Conservation (phyloP, 1,140 invertebrate genomes). For the Druon quercuslanigerum region DNA sequence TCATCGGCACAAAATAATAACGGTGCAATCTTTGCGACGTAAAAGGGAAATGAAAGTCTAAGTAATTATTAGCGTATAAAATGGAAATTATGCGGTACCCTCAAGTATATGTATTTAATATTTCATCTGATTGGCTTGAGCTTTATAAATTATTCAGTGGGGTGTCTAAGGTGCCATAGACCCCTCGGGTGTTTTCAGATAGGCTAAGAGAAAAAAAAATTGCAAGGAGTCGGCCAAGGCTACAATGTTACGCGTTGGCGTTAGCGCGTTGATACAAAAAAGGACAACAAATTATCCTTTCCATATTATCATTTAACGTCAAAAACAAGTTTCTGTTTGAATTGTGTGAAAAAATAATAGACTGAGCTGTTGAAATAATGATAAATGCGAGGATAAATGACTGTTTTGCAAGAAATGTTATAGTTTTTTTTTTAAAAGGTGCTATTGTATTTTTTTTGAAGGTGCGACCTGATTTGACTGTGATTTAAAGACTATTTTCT, state of each 20-base stretch:
- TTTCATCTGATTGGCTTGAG: not conserved
- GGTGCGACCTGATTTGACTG: no score
- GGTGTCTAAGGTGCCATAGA: not conserved
- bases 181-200: not conserved
- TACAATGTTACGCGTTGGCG: not conserved
- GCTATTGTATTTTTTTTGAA: no score
- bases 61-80: conserved; percentile 7
- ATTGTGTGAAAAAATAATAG: not conserved
- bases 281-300: not conserved
- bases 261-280: not conserved
- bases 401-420: no score
- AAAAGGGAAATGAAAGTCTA: not conserved
- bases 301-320: not conserved
- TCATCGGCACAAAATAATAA: conserved; percentile 3
- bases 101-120: not conserved
- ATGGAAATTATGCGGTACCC: not conserved
- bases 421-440: no score
- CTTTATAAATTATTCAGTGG: conserved; percentile 8
- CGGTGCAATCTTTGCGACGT: not conserved
- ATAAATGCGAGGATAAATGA: no score
- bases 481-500: no score
- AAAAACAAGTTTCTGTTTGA: not conserved
- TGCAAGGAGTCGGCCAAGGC: conserved; percentile 7
- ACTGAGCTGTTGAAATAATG: not conserved
- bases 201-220: not conserved